Evolutionary conservation across 2,888 invertebrate genomes (phyloP), one percentile per base, ranked within the genome.

Genomic region (Ctenicera cuprea): DNA sequence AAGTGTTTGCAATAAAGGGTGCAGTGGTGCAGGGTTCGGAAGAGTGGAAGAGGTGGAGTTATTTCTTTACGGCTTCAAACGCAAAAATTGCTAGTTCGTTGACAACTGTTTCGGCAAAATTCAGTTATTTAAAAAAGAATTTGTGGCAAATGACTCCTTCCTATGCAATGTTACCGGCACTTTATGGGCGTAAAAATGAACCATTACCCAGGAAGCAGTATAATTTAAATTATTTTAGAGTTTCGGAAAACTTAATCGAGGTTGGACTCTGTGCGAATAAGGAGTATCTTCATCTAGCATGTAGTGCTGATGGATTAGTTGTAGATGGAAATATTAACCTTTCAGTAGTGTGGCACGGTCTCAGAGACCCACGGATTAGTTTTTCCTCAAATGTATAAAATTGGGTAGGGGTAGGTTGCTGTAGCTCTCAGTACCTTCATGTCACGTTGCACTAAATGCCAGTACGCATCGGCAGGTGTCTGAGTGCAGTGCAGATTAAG

Each of bases 1-100:
- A 43, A 41, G 62, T 62, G 12, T 45, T 45, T 62, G 41, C 14
- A 22, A 18, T 62, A 2, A 62, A 62, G 12, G 45, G 50, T 37
- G 33, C 33, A 14, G 64, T 30, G 14, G 16, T 48, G 1, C 50
- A 43, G 18, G 33, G 33, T 48, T 48, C 33, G 5, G 48, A 26
- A 30, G 30, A 33, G 22, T 33, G 50, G 50, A 64, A 48, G n/a
- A 64, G 11, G 8, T 43, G 43, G 43, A 43, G 3, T 14, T 43
- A 43, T 8, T 43, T 43, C 14, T 48, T 16, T 26, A 64, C 16
- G 16, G 38, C 64, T 26, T 57, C 26, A 7, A 30, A 14, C 33
- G 5, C 33, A 12, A 57, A 26, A 57, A 16, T 5, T n/a, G 26
- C 33, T 33, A 57, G 5, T 16, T 26, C 57, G 7, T 9, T 30